A percentile compares a stretch with the other conserved stretches of the same genome.
Conservation (phyloP, 1,140 invertebrate genomes). For the Macrobrachium nipponense region DNA sequence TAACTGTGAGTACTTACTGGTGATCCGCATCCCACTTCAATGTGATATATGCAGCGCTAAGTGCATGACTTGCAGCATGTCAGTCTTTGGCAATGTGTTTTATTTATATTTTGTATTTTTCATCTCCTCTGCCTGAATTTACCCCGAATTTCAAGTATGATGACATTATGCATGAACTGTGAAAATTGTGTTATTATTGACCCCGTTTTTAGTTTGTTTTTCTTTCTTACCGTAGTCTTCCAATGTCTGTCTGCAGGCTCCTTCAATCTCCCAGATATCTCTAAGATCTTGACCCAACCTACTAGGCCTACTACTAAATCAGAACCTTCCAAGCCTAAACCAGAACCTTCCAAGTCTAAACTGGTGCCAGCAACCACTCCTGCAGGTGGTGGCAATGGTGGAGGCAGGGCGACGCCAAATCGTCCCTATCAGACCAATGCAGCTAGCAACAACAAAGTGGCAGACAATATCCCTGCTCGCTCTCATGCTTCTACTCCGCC, state of each 20-base stretch:
- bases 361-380: constrained; percentile 24
- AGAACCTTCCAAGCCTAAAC: constrained; percentile 32
- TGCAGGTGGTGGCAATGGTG: constrained; percentile 1
- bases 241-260: constrained; percentile 58
- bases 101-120: no score
- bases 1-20: no score
- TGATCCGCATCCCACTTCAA: no score
- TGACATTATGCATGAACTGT: no score
- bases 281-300: constrained; percentile 55
- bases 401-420: constrained; percentile 1
- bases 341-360: constrained; percentile 36
- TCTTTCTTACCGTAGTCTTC: constrained; percentile 53
- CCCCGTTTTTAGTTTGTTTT: constrained; percentile 1
- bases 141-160: no score
- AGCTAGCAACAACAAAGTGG: neutral
- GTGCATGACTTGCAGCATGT: no score
- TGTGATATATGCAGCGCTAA: no score
- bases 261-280: constrained; percentile 55
- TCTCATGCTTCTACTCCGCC: constrained; percentile 9
- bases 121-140: no score
- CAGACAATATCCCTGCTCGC: neutral
- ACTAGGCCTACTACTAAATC: constrained; percentile 19
- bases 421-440: neutral
- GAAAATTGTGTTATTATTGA: constrained; percentile 9
- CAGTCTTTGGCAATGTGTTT: no score